Evolutionary conservation across 1,140 invertebrate genomes (phyloP).

Genomic region (Macrotrachela quadricornifera): DNA sequence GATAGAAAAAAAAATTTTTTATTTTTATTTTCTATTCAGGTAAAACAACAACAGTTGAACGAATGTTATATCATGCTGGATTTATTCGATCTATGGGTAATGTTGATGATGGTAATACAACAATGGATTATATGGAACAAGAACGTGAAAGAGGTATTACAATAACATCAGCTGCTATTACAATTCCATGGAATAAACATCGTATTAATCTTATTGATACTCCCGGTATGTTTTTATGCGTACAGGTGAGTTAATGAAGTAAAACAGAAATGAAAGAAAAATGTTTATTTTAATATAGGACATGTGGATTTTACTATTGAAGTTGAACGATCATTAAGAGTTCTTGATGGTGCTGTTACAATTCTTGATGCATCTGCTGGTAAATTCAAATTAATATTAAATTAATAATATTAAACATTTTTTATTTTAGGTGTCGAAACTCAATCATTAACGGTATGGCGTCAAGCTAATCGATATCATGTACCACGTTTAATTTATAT

Average conservation of each 20-base stretch:
- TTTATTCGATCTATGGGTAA: constrained; percentile 52
- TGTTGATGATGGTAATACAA: constrained; percentile 81
- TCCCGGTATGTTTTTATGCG: constrained; percentile 39
- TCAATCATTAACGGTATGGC: constrained; percentile 85
- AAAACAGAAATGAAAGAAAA: background rate
- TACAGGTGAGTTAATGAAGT: background rate
- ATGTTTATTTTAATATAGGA: constrained; percentile 24
- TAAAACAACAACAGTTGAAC: constrained; percentile 88
- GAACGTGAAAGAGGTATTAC: constrained; percentile 77
- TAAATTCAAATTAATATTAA: constrained; percentile 18
- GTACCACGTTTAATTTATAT: constrained; percentile 68
- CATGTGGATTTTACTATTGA: constrained; percentile 96
- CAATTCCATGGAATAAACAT: constrained; percentile 64
- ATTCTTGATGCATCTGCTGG: constrained; percentile 74
- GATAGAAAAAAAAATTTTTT: too few species aligned
- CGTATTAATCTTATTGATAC: constrained; percentile 84
- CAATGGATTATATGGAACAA: constrained; percentile 84
- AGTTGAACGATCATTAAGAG: constrained; percentile 73
- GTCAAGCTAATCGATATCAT: constrained; percentile 61
- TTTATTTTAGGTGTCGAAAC: constrained; percentile 59
- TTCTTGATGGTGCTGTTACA: constrained; percentile 71
- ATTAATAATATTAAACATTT: constrained; percentile 11
- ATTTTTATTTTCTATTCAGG: constrained; percentile 32
- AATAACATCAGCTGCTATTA: constrained; percentile 66
- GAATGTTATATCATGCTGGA: constrained; percentile 79